Percentiles rank a stretch among this genome's conserved stretches.
These are phyloP conservation scores for Anser brachyrhynchus DNA, from an alignment of 2,113 vertebrate genomes.

Conservation along the genomic window DNA sequence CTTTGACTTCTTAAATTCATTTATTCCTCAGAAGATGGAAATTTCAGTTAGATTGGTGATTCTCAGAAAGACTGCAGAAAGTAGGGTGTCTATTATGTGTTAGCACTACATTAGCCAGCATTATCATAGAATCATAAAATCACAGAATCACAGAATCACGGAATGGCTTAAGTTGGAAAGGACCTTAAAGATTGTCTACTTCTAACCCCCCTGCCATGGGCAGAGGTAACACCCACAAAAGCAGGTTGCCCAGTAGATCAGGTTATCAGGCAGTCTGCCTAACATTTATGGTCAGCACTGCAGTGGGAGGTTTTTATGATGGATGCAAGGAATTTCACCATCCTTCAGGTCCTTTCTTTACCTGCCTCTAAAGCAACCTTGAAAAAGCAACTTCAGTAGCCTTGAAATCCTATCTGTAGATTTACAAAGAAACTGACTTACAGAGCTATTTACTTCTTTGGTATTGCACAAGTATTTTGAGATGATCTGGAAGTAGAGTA, in stretches of 20 bases:
- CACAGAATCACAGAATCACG: too few relatives aligned
- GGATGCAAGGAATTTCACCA: not conserved
- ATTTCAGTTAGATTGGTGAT: not conserved
- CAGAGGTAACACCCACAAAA: too few relatives aligned
- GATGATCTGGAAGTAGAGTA: not conserved
- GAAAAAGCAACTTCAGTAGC: not conserved
- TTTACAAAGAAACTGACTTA: not conserved
- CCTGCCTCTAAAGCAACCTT: not conserved
- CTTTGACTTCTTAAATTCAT: not conserved
- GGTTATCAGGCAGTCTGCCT: not conserved
- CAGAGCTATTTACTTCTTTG: not conserved
- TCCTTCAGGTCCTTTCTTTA: not conserved
- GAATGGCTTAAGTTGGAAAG: too few relatives aligned
- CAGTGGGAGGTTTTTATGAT: not conserved
- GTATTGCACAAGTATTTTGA: not conserved
- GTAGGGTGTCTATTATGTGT: not conserved
- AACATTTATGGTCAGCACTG: not conserved
- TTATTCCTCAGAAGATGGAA: not conserved
- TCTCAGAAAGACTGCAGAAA: not conserved
- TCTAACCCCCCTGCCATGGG: too few relatives aligned
- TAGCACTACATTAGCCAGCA: not conserved
- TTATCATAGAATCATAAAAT: not conserved
- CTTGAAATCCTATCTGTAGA: not conserved
- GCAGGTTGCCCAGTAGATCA: too few relatives aligned
- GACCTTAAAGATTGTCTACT: too few relatives aligned